Base-by-base conservation (phyloP, 1,140 invertebrate species). In the Rhagoletis zephyria region DNA sequence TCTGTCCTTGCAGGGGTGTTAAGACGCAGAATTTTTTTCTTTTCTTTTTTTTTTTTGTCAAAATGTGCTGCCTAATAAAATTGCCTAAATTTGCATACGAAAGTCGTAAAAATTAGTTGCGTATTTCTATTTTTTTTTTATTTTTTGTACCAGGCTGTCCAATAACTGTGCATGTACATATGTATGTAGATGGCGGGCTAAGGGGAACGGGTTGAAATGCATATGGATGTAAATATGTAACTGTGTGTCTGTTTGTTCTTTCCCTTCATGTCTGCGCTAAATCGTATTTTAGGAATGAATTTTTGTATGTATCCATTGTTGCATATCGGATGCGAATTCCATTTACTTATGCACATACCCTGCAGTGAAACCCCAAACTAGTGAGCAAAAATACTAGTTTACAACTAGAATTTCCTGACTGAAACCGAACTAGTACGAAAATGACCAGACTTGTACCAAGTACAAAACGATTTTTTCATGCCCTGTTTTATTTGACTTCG, bases 41-140 rank as follows among this genome's bases (percentile, higher is more conserved):
- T 30, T 30, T 30, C 1, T 1, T 30, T 30, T 30, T 30, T 56
- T 56, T 81, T 77, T 77, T 77, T 77, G 4, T 81, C 45, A 56
- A 81, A 81, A 81, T 81, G n/a, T 42, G 42, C 45, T 10, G 74
- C 74, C 74, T 63, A 63, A 85, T 61, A 85, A 85, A 85, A 85
- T 85, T 85, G 56, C 60, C n/a, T 16, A 6, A 87, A 87, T 87
- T 87, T 87, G 86, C 86, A 87, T 87, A 87, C 30, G 61, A 87
- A 87, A 87, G 64, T 67, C 86, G 86, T 87, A 87, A 87, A 87
- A 87, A 87, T 65, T 87, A 85, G 85, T 63, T 85, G 85, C 85
- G 85, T 85, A 42, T 16, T 45, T 7, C 42, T 19, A n/a, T 85
- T 60, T 59, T 67, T 67, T 40, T 10, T 56, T 81, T 56, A 16